Percentiles rank a stretch among this genome's conserved stretches.
phyloP scores from a whole-genome alignment of 2,888 invertebrate genomes.

The Orthosia gothica region DNA sequence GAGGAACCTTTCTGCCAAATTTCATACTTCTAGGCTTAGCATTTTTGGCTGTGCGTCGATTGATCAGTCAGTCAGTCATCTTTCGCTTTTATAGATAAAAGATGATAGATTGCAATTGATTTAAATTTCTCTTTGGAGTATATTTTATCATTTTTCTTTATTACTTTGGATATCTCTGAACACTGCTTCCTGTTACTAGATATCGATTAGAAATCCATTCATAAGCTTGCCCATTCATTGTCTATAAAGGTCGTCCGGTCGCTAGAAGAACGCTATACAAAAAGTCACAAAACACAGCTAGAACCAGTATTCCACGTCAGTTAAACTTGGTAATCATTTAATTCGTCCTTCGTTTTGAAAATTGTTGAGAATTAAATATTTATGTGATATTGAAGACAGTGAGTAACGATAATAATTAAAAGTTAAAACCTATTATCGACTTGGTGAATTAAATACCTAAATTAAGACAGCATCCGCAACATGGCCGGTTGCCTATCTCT shows the following conservation, averaged over 20 bases:
- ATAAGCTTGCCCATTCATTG: too few species aligned
- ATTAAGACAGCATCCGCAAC: background rate
- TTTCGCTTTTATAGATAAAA: too few species aligned
- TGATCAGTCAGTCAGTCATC: too few species aligned
- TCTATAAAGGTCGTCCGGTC: background rate
- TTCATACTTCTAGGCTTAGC: too few species aligned
- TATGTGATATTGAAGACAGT: background rate
- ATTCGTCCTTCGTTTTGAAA: background rate
- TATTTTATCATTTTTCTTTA: too few species aligned
- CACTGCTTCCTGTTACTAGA: too few species aligned
- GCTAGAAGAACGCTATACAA: background rate
- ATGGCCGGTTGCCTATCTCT: background rate
- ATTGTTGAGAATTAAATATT: background rate
- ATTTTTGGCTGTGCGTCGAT: too few species aligned
- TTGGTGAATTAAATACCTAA: constrained; percentile 5
- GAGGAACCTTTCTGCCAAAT: too few species aligned
- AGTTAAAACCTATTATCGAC: background rate
- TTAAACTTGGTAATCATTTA: background rate
- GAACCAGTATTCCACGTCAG: constrained; percentile 1
- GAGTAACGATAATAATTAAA: background rate
- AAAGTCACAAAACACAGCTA: background rate
- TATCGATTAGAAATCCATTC: too few species aligned
- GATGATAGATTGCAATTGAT: too few species aligned
- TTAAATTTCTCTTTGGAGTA: too few species aligned
- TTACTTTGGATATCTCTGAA: too few species aligned